These are phyloP conservation scores for Burhinus bistriatus DNA, from an alignment of 2,113 vertebrate species.

Conservation along the genomic window DNA sequence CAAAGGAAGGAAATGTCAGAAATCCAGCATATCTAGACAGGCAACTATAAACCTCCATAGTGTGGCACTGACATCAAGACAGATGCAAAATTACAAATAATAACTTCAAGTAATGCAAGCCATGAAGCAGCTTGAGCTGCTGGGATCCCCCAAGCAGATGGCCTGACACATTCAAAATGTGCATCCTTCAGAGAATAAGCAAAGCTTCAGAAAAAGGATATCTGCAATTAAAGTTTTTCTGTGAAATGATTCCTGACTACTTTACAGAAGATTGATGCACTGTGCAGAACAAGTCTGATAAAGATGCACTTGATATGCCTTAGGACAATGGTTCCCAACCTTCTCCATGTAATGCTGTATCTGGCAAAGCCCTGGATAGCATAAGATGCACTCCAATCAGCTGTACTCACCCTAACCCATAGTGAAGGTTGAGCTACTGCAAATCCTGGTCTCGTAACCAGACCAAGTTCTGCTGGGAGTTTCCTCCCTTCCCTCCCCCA, in stretches of 20 bases:
- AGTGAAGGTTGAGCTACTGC: not conserved
- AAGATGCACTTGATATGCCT: not conserved
- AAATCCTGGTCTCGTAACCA: not conserved
- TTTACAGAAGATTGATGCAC: not conserved
- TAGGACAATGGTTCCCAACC: not conserved
- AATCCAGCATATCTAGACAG: not conserved
- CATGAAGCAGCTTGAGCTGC: conserved; percentile 18
- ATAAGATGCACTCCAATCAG: not conserved
- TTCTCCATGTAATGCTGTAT: not conserved
- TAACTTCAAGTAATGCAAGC: not conserved
- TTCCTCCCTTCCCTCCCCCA: not conserved
- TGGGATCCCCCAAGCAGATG: conserved; percentile 47
- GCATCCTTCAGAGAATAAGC: not conserved
- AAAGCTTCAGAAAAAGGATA: not conserved
- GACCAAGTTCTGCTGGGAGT: not conserved
- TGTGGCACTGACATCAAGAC: conserved; percentile 1
- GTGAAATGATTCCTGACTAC: not conserved
- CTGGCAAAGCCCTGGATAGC: not conserved
- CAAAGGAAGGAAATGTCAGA: not conserved
- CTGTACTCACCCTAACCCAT: not conserved
- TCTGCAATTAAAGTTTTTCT: not conserved
- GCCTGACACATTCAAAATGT: not conserved
- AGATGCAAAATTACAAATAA: conserved; percentile 38
- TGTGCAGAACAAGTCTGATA: not conserved
- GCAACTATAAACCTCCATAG: not conserved